Percentiles rank a stretch among this genome's conserved stretches.
Evolutionary conservation across 2,113 vertebrate genomes (phyloP).

Genomic region (Petromus typicus): DNA sequence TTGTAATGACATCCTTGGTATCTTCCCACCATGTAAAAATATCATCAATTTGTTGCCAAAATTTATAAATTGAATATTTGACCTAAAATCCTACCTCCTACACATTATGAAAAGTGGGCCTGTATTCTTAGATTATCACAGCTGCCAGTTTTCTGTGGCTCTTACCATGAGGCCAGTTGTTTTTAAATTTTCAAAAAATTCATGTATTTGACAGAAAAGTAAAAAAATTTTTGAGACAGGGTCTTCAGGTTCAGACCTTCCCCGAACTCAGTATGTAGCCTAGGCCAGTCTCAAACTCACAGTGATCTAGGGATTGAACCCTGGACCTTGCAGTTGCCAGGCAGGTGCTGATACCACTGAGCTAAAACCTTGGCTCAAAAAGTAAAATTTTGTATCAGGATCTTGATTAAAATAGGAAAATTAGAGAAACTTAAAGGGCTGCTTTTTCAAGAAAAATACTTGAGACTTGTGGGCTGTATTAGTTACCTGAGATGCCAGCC

Average conservation of each 20-base stretch:
- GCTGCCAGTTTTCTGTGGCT: background rate
- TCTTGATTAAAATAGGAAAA: background rate
- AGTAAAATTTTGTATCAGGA: background rate
- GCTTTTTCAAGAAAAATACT: background rate
- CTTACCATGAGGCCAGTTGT: background rate
- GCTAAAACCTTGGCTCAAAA: too few species aligned
- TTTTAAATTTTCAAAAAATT: background rate
- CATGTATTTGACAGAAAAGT: background rate
- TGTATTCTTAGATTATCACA: background rate
- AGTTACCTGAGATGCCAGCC: background rate
- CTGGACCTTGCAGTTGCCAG: too few species aligned
- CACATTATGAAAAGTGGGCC: background rate
- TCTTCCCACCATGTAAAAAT: background rate
- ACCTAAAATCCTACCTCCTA: background rate
- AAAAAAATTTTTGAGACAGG: background rate
- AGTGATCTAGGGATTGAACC: too few species aligned
- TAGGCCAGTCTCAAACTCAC: too few species aligned
- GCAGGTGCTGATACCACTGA: too few species aligned
- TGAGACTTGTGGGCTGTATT: too few species aligned
- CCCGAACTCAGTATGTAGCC: too few species aligned
- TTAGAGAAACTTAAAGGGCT: background rate
- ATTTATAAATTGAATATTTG: conserved; percentile 23
- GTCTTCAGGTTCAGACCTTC: too few species aligned
- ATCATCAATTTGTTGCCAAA: background rate
- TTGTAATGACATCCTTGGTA: background rate